phyloP scores from a whole-genome alignment of 2,113 vertebrate genomes.

The Centropristis striata region DNA sequence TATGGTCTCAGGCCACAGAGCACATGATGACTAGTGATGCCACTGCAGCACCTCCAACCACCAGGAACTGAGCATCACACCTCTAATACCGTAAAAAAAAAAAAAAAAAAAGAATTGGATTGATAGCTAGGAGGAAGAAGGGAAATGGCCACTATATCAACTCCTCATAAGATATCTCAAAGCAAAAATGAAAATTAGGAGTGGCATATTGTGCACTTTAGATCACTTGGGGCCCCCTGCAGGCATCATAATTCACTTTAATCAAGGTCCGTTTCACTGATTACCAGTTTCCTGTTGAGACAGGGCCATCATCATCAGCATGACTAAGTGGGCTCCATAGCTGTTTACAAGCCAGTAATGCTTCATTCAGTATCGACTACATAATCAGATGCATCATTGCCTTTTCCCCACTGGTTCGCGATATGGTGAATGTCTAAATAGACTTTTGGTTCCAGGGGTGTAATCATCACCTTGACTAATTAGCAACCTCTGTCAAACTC shows the following conservation, averaged over 20 bases:
- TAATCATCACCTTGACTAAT: slow-evolving; percentile 59
- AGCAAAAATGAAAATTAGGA: slow-evolving; percentile 40
- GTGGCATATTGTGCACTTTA: slow-evolving; percentile 42
- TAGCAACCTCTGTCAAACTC: slow-evolving; percentile 39
- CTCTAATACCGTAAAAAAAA: not conserved
- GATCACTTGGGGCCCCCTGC: slow-evolving; percentile 6
- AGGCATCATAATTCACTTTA: slow-evolving; percentile 53
- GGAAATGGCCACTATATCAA: slow-evolving; percentile 11
- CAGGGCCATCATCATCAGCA: slow-evolving; percentile 47
- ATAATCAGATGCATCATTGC: slow-evolving; percentile 66
- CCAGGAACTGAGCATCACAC: slow-evolving; percentile 8
- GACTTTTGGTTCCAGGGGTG: slow-evolving; percentile 40
- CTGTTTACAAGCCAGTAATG: slow-evolving; percentile 54
- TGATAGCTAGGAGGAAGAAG: not conserved
- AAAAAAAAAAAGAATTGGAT: slow-evolving; percentile 6
- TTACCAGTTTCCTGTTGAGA: slow-evolving; percentile 60
- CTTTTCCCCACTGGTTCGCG: slow-evolving; percentile 24
- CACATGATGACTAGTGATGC: slow-evolving; percentile 33
- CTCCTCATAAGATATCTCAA: slow-evolving; percentile 32
- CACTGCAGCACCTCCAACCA: slow-evolving; percentile 27
- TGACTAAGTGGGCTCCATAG: slow-evolving; percentile 59
- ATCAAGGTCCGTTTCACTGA: slow-evolving; percentile 62
- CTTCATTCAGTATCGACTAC: slow-evolving; percentile 47
- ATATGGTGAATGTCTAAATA: slow-evolving; percentile 38
- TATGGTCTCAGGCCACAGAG: slow-evolving; percentile 51